These are phyloP conservation scores for Euphonia xanthogaster DNA, from an alignment of 2,797 vertebrate species.

Conservation along the genomic window DNA sequence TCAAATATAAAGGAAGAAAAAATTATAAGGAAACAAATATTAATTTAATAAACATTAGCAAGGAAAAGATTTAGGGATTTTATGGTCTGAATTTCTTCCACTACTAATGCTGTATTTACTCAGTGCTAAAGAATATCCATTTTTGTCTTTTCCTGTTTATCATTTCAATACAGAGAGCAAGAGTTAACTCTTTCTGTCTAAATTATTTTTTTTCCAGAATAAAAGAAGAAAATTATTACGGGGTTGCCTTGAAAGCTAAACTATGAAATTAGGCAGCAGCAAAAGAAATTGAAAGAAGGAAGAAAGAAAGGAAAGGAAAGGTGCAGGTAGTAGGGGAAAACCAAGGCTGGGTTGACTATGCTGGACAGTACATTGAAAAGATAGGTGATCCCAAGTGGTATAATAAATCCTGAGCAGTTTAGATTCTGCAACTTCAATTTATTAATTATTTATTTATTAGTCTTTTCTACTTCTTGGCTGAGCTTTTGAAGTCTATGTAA, in stretches of 20 bases:
- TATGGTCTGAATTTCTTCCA: not conserved
- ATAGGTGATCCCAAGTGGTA: not conserved
- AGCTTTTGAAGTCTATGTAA: not conserved
- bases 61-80: not conserved
- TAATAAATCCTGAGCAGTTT: not conserved
- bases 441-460: not conserved
- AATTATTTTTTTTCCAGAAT: not conserved
- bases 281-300: not conserved
- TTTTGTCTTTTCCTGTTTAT: not conserved
- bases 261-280: not conserved
- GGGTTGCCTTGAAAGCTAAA: not conserved
- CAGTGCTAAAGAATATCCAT: not conserved
- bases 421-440: not conserved
- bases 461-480: not conserved
- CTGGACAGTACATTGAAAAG: not conserved
- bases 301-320: not conserved
- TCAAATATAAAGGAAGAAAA: not conserved
- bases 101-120: constrained; percentile 15
- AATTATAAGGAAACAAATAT: not conserved
- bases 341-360: not conserved
- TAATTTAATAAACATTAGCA: not conserved
- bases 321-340: not conserved
- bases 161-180: not conserved
- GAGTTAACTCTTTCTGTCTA: not conserved
- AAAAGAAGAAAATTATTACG: not conserved